Evolutionary conservation across 2,888 invertebrate species (phyloP).

Genomic region (Cantharis lateralis): DNA sequence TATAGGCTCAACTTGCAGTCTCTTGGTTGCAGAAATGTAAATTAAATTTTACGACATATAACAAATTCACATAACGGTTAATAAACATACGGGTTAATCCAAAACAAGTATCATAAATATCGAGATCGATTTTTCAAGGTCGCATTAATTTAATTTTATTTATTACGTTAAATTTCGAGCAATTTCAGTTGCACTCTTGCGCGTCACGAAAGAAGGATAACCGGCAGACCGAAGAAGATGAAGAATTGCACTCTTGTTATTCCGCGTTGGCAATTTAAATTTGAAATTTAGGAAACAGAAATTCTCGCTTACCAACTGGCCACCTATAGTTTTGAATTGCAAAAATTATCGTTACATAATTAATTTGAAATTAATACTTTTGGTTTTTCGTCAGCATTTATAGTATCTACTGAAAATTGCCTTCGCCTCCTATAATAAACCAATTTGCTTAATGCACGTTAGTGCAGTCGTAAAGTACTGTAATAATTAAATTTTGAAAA

Average conservation of each 20-base stretch:
- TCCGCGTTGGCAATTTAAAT: not conserved
- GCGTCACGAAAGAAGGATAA: not conserved
- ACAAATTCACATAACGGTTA: not conserved
- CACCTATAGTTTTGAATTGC: not conserved
- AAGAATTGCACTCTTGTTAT: not conserved
- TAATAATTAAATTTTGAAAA: not conserved
- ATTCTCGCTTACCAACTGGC: not conserved
- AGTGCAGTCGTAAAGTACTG: not conserved
- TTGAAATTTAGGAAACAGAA: not conserved
- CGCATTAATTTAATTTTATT: slow-evolving; percentile 18
- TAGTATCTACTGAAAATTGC: no score
- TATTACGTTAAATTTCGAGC: not conserved
- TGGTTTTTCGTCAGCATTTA: no score
- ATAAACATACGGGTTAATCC: slow-evolving; percentile 6
- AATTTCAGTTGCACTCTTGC: not conserved
- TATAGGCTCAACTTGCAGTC: not conserved
- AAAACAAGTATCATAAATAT: slow-evolving; percentile 11
- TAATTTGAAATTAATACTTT: not conserved
- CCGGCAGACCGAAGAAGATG: not conserved
- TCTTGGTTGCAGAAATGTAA: not conserved
- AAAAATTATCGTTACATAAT: not conserved
- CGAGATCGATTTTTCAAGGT: slow-evolving; percentile 11
- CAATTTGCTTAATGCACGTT: not conserved
- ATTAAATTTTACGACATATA: not conserved
- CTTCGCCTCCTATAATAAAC: not conserved